These are phyloP conservation scores for Electrophaes corylata DNA, from an alignment of 2,888 invertebrate species.

Conservation along the genomic window DNA sequence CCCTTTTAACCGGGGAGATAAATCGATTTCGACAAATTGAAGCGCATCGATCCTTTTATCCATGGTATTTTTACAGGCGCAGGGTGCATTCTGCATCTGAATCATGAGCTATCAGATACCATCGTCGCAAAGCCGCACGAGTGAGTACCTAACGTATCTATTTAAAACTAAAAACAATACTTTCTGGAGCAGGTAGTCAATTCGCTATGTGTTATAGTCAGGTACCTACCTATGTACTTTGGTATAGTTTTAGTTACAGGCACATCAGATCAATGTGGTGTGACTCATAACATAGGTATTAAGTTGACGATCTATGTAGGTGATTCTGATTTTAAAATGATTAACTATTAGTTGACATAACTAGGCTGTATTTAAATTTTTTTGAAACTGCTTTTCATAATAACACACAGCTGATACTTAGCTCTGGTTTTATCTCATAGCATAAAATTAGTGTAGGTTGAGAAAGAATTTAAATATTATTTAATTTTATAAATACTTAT, in stretches of 20 bases:
- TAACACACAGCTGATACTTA: no score
- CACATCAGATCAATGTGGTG: conserved; percentile 36
- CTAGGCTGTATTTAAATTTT: no score
- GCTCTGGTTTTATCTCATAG: no score
- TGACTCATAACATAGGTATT: conserved; percentile 58
- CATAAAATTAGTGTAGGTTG: no score
- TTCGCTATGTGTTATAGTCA: background rate
- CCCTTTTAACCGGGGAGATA: background rate
- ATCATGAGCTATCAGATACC: conserved; percentile 95
- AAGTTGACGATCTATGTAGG: background rate
- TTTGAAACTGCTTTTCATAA: no score
- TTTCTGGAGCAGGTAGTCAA: background rate
- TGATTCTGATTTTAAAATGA: background rate
- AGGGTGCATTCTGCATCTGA: conserved; percentile 86
- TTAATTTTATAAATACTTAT: no score
- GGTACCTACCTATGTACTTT: background rate
- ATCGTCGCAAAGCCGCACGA: conserved; percentile 91
- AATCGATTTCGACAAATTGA: conserved; percentile 62
- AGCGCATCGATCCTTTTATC: conserved; percentile 26
- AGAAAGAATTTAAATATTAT: no score
- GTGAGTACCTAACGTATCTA: conserved; percentile 85
- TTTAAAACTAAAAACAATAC: background rate
- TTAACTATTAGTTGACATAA: background rate
- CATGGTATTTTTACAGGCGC: conserved; percentile 80
- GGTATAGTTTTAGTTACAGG: background rate